phyloP scores from a whole-genome alignment of 2,888 invertebrate species.

The Troides helena region DNA sequence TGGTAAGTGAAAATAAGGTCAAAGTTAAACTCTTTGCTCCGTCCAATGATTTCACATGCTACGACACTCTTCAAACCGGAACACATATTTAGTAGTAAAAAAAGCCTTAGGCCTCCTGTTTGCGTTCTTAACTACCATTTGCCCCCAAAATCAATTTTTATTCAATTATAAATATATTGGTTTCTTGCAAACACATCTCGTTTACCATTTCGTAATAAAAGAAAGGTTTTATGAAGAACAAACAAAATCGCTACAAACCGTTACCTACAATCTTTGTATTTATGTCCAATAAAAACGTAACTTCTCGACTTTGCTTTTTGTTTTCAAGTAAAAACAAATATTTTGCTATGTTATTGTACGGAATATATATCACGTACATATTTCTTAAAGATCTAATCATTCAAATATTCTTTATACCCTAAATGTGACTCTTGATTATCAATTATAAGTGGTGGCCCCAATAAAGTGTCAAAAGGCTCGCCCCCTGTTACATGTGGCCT shows the following conservation, averaged over 20 bases:
- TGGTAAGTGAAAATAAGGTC: no score
- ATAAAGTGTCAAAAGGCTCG: no score
- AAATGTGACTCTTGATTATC: background rate
- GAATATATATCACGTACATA: background rate
- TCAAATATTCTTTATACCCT: background rate
- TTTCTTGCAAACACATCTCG: background rate
- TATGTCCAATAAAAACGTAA: background rate
- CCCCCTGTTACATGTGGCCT: no score
- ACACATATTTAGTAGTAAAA: no score
- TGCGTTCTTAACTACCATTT: no score
- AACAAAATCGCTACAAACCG: background rate
- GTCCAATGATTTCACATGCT: no score
- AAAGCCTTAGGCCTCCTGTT: no score
- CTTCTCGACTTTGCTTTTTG: background rate
- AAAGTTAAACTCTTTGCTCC: no score
- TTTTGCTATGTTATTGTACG: background rate
- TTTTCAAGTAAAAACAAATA: background rate
- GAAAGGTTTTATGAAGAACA: background rate
- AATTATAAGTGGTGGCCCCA: no score
- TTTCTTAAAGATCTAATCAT: no score
- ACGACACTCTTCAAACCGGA: no score
- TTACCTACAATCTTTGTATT: background rate
- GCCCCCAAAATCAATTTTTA: background rate
- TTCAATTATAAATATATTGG: background rate
- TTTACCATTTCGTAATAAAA: background rate